Base-by-base conservation (phyloP, 2,113 vertebrate species). In the Pycnonotus jocosus region DNA sequence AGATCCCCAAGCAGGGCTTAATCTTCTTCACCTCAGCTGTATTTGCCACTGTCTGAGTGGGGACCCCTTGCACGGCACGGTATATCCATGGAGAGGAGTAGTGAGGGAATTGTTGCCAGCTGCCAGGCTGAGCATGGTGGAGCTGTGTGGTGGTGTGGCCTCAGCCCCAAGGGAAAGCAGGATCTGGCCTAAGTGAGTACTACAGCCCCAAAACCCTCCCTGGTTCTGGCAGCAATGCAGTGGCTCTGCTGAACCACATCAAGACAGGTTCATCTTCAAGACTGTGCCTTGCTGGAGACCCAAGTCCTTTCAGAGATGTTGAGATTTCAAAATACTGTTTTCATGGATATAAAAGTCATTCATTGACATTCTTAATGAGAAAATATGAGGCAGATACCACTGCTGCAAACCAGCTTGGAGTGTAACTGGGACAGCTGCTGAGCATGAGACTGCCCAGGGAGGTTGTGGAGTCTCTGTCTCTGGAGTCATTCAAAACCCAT, bases 111-210 rank as follows among this genome's bases (percentile, higher is more conserved):
- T 2, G 0, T 65, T 56, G 7, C 11, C 27, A 17, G 12, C 31
- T 33, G 19, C 57, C 0, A 0, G 50, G 38, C 72, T 57, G 78
- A 50, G 57, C n/a, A 11, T 1, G 2, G 51, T 74, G 54, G 51
- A 51, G 42, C 57, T 53, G 53, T 3, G 7, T 31, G 33, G 3
- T 17, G 45, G 35, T 47, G 44, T 37, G 54, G 30, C 70, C 60
- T 73, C 74, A 56, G 38, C 45, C 48, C 24, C 12, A 14, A 14
- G 10, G 38, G 44, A 37, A 37, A 58, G 77, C 38, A 77, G 40
- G 24, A 22, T 44, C 68, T 40, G 42, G 30, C 48, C 25, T 0
- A 1, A 35, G 28, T 0, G 3, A 84, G 38, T 0, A 0, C 38
- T 2, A 4, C 20, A 50, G 68, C 42, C 25, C 37, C 5, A 0